Conservation (phyloP, 2,888 invertebrate species). For the Carterocephalus palaemon region DNA sequence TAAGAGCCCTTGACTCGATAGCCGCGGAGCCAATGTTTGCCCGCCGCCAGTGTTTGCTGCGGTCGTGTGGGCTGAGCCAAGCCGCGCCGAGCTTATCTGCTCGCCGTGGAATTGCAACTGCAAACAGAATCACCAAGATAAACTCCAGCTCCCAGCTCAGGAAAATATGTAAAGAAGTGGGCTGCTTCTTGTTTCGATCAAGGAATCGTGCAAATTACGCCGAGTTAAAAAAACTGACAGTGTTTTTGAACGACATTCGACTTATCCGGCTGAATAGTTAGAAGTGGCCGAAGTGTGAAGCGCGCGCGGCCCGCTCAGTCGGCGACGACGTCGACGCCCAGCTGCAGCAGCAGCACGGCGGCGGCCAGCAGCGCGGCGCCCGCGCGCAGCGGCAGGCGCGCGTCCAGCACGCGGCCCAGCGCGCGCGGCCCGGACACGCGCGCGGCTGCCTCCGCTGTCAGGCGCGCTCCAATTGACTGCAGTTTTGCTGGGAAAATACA, state of each 20-base stretch:
- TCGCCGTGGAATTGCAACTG: no score
- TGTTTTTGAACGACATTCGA: no score
- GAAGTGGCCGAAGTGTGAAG: no score
- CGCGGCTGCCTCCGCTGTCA: background rate
- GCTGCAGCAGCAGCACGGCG: conserved; percentile 6
- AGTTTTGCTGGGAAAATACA: background rate
- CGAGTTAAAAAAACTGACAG: no score
- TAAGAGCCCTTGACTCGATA: background rate
- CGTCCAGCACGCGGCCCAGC: background rate
- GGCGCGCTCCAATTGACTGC: background rate
- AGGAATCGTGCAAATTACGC: no score
- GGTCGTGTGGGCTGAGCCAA: background rate
- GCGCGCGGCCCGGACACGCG: background rate
- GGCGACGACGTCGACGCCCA: background rate
- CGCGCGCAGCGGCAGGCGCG: conserved; percentile 1
- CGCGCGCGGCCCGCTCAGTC: no score
- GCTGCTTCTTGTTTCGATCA: no score
- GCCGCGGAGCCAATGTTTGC: background rate
- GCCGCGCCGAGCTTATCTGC: no score
- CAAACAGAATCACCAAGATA: no score
- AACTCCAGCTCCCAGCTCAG: no score
- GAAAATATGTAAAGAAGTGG: no score
- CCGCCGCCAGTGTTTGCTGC: background rate
- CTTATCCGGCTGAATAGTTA: no score
- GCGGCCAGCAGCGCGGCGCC: background rate